phyloP scores from a whole-genome alignment of 2,113 vertebrate species.

The Oreochromis niloticus region DNA sequence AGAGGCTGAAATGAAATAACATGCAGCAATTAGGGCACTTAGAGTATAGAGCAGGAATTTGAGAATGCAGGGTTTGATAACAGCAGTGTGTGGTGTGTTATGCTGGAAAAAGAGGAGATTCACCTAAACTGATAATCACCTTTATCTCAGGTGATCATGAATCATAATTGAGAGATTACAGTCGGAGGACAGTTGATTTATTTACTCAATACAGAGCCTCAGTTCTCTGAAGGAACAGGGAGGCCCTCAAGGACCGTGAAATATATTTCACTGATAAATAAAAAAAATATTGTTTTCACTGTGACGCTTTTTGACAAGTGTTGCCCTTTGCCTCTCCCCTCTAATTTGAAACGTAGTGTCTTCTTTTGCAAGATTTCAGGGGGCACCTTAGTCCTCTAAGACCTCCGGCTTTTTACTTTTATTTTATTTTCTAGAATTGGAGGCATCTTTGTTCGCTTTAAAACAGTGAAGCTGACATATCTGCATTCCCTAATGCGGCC shows the following conservation, averaged over 20 bases:
- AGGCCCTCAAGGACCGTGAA: neutral
- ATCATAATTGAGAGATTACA: neutral
- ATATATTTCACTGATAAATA: neutral
- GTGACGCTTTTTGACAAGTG: neutral
- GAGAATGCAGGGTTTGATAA: neutral
- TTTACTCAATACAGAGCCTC: neutral
- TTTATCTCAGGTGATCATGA: neutral
- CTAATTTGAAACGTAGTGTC: neutral
- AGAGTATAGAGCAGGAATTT: neutral
- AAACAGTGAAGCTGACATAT: neutral
- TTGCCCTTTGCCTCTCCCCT: neutral
- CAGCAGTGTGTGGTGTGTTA: neutral
- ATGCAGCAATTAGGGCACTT: neutral
- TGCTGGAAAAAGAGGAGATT: neutral
- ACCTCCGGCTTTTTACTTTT: conserved; percentile 6
- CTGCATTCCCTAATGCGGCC: neutral
- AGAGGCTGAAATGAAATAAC: neutral
- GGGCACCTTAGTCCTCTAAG: neutral
- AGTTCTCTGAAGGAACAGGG: neutral
- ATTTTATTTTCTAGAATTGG: neutral
- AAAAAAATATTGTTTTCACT: neutral
- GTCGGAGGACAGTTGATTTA: neutral
- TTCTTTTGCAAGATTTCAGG: neutral
- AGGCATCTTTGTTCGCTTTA: neutral
- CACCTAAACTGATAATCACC: neutral